Percentiles rank a stretch among this genome's conserved stretches.
Conservation (phyloP, 2,888 invertebrate genomes). For the Sceliomorpha sp. region DNA sequence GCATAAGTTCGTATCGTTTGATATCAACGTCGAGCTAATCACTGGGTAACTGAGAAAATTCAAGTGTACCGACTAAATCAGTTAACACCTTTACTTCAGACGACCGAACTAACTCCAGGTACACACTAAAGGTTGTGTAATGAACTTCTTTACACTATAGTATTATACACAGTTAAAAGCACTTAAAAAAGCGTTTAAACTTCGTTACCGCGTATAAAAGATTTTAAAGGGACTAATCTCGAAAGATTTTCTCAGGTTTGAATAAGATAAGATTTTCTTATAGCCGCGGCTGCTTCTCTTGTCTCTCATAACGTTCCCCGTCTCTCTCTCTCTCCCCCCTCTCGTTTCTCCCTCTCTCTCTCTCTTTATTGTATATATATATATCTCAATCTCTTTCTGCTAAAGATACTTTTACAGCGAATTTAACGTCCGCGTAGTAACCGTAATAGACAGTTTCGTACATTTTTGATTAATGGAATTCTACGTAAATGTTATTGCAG, state of each 20-base stretch:
- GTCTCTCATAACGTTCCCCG: conserved; percentile 35
- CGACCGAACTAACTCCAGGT: background rate
- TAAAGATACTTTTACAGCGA: too few relatives aligned
- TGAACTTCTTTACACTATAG: conserved; percentile 44
- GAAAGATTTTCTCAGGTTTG: conserved; percentile 40
- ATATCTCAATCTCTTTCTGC: too few relatives aligned
- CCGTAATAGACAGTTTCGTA: too few relatives aligned
- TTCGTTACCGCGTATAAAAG: conserved; percentile 51
- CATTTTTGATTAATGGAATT: too few relatives aligned
- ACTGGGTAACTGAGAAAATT: conserved; percentile 14
- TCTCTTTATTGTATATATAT: too few relatives aligned
- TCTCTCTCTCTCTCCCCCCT: conserved; percentile 16
- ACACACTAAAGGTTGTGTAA: conserved; percentile 40
- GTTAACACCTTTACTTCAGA: conserved; percentile 9
- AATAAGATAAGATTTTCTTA: conserved; percentile 51
- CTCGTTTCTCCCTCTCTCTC: too few relatives aligned
- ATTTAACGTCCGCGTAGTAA: too few relatives aligned
- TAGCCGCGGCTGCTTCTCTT: conserved; percentile 29
- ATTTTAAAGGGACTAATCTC: conserved; percentile 50
- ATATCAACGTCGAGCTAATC: too few relatives aligned
- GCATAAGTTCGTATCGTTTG: too few relatives aligned
- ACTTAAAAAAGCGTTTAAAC: conserved; percentile 48
- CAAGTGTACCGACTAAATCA: conserved; percentile 38
- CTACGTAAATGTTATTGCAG: too few relatives aligned
- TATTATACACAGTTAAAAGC: conserved; percentile 49